phyloP scores from a whole-genome alignment of 2,888 invertebrate genomes.

The Andrena chrysosceles region DNA sequence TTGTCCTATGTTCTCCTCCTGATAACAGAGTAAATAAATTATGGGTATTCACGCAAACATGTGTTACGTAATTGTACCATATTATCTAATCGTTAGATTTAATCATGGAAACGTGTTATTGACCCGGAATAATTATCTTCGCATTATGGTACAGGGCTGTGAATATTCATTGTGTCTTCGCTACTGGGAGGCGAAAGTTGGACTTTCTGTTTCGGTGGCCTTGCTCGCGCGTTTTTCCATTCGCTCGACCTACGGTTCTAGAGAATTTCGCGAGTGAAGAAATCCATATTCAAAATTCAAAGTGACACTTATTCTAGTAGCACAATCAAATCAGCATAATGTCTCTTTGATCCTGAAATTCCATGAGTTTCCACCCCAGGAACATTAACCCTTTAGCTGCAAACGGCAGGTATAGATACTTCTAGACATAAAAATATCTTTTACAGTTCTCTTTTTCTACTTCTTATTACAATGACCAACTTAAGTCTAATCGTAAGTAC shows the following conservation, averaged over 20 bases:
- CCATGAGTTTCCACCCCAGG: too few species aligned
- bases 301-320: background rate
- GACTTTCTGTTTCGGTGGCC: conserved; percentile 60
- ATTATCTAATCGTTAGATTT: conserved; percentile 41
- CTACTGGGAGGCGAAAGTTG: conserved; percentile 48
- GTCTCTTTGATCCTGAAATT: too few species aligned
- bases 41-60: too few species aligned
- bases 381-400: too few species aligned
- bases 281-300: background rate
- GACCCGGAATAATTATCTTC: conserved; percentile 34
- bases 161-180: conserved; percentile 40
- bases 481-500: too few species aligned
- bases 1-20: background rate
- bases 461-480: too few species aligned
- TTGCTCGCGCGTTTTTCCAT: conserved; percentile 43
- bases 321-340: too few species aligned
- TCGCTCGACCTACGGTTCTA: conserved; percentile 21
- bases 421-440: too few species aligned
- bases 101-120: conserved; percentile 18
- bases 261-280: background rate
- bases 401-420: too few species aligned
- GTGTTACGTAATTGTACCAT: conserved; percentile 15
- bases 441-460: too few species aligned
- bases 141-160: conserved; percentile 9
- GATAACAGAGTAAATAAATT: background rate